Conservation (phyloP, 2,113 vertebrate genomes). For the Gasterosteus aculeatus region DNA sequence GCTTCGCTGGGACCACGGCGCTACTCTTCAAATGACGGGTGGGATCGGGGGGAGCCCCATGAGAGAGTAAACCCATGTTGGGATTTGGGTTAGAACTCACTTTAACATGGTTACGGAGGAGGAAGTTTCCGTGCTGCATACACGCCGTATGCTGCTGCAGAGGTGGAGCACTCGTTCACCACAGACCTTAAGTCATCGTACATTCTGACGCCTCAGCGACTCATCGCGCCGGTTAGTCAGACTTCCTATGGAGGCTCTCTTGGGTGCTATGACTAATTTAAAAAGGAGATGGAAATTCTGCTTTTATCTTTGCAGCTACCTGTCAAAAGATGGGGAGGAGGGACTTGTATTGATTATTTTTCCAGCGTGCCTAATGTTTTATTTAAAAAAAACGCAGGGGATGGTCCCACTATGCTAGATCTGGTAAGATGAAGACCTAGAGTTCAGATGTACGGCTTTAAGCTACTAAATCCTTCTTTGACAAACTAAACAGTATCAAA, state of each 20-base stretch:
- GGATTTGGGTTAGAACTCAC: constrained; percentile 48
- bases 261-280: constrained; percentile 48
- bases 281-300: constrained; percentile 20
- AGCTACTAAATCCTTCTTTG: neutral
- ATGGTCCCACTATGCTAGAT: neutral
- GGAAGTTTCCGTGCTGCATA: constrained; percentile 8
- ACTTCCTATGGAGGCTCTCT: constrained; percentile 35
- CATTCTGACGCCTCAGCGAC: constrained; percentile 32
- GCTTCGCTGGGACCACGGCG: constrained; percentile 20
- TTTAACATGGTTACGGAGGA: constrained; percentile 10
- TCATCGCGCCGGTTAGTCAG: constrained; percentile 47
- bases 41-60: constrained; percentile 17
- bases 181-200: constrained; percentile 13
- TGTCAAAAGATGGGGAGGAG: neutral
- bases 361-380: neutral
- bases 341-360: neutral
- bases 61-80: constrained; percentile 5
- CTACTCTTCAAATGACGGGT: constrained; percentile 37
- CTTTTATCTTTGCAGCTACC: constrained; percentile 1
- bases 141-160: neutral
- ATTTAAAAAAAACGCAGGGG: neutral
- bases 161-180: constrained; percentile 30
- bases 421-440: neutral
- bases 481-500: neutral
- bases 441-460: neutral